These are phyloP conservation scores for Balearica regulorum DNA, from an alignment of 2,797 vertebrate genomes.

Conservation along the genomic window DNA sequence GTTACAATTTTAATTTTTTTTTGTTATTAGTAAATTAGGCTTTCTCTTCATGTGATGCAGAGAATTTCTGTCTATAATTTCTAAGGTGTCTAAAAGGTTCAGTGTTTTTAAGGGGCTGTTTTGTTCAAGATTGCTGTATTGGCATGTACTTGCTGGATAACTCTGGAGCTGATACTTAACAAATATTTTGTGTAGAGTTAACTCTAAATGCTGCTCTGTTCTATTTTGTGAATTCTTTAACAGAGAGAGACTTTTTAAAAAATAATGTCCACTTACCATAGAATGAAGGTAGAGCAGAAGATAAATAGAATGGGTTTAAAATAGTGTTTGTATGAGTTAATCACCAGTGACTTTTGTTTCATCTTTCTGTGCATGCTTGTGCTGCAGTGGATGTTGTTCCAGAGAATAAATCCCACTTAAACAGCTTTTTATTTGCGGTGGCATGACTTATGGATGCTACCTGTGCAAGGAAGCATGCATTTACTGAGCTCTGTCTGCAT, in stretches of 20 bases:
- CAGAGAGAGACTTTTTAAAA: neutral
- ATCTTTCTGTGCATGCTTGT: constrained; percentile 34
- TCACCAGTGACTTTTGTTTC: constrained; percentile 42
- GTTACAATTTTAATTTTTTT: neutral
- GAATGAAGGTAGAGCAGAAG: constrained; percentile 22
- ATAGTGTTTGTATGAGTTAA: constrained; percentile 27
- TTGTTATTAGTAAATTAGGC: neutral
- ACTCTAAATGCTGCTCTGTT: neutral
- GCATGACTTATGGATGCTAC: neutral
- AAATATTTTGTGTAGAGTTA: neutral
- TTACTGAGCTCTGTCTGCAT: neutral
- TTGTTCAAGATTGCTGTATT: neutral
- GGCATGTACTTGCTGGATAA: neutral
- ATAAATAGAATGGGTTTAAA: constrained; percentile 45
- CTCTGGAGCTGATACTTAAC: neutral
- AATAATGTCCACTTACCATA: neutral
- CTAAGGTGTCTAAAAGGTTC: neutral
- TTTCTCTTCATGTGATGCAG: neutral
- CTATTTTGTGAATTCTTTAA: neutral
- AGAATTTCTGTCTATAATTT: neutral
- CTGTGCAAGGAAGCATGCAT: neutral
- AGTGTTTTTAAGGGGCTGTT: neutral
- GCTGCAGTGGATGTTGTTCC: constrained; percentile 10
- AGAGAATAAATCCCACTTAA: constrained; percentile 50
- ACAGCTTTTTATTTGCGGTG: constrained; percentile 32